These are phyloP conservation scores for Tetramorium alpestre DNA, from an alignment of 1,140 invertebrate species.

Conservation along the genomic window DNA sequence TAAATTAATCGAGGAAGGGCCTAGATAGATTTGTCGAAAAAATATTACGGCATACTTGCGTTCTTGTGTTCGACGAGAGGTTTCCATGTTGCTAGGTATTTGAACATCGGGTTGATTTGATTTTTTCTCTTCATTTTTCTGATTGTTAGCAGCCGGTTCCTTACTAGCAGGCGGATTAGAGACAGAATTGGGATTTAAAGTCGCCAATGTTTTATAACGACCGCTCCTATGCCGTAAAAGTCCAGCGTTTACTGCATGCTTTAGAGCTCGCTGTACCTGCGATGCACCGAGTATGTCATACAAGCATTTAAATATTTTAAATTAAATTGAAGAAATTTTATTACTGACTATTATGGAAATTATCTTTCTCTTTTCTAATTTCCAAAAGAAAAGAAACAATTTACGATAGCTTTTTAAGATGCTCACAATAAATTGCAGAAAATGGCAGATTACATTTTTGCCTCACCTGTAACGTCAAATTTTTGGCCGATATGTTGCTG, in stretches of 20 bases:
- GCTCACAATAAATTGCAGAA: not conserved
- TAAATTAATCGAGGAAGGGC: not conserved
- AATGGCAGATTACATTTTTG: not conserved
- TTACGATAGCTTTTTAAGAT: not conserved
- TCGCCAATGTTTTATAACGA: slow-evolving; percentile 76
- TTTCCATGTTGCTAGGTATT: not conserved
- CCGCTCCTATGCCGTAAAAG: slow-evolving; percentile 78
- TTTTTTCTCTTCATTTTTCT: slow-evolving; percentile 46
- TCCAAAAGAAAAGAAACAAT: not conserved
- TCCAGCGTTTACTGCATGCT: slow-evolving; percentile 79
- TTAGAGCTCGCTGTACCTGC: slow-evolving; percentile 80
- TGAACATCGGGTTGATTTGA: not conserved
- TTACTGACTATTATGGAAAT: not conserved
- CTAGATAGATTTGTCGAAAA: not conserved
- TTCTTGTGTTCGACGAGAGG: slow-evolving; percentile 5
- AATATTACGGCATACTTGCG: slow-evolving; percentile 17
- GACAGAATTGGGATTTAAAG: slow-evolving; percentile 53
- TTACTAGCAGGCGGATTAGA: not conserved
- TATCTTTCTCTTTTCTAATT: not conserved
- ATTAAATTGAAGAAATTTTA: not conserved
- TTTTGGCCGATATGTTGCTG: slow-evolving; percentile 62
- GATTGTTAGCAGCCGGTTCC: slow-evolving; percentile 19
- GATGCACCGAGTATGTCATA: not conserved
- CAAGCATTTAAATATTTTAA: not conserved
- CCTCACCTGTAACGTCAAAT: slow-evolving; percentile 76